Percentiles rank a stretch among this genome's conserved stretches.
Conservation (phyloP, 35 echinoderm and acorn worm genomes). For the Heliocidaris erythrogramma region DNA sequence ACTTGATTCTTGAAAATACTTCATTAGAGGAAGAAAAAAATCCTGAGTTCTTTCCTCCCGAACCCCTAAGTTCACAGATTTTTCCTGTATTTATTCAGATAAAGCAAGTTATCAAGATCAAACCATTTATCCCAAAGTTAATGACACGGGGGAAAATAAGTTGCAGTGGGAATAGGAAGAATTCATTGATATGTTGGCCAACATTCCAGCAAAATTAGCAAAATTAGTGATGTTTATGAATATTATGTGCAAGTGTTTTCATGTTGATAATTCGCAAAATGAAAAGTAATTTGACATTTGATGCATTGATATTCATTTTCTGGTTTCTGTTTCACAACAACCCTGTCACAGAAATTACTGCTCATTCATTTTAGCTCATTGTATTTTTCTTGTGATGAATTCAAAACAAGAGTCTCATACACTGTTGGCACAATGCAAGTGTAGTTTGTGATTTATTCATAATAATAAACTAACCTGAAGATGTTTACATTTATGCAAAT, state of each 20-base stretch:
- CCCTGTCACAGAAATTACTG: too few species aligned
- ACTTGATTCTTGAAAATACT: background rate
- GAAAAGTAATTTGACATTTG: background rate
- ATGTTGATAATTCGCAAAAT: background rate
- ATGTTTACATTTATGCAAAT: too few species aligned
- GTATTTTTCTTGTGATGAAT: too few species aligned
- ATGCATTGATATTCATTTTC: too few species aligned
- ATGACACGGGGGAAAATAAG: background rate
- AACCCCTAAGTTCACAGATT: background rate
- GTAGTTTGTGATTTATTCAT: too few species aligned
- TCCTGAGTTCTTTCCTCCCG: background rate
- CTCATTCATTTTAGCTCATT: too few species aligned
- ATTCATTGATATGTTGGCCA: background rate
- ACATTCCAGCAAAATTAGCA: background rate
- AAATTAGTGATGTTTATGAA: background rate
- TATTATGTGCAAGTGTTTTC: background rate
- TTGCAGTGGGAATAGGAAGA: background rate
- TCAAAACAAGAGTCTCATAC: too few species aligned
- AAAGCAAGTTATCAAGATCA: background rate
- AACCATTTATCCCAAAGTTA: background rate
- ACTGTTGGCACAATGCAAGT: too few species aligned
- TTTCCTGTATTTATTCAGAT: conserved; percentile 11
- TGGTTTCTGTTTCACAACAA: too few species aligned
- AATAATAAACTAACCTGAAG: too few species aligned
- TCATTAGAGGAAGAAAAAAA: background rate